Evolutionary conservation across 2,888 invertebrate species (phyloP), one percentile per base, ranked within the genome.

Genomic region (Chrysina gloriosa): DNA sequence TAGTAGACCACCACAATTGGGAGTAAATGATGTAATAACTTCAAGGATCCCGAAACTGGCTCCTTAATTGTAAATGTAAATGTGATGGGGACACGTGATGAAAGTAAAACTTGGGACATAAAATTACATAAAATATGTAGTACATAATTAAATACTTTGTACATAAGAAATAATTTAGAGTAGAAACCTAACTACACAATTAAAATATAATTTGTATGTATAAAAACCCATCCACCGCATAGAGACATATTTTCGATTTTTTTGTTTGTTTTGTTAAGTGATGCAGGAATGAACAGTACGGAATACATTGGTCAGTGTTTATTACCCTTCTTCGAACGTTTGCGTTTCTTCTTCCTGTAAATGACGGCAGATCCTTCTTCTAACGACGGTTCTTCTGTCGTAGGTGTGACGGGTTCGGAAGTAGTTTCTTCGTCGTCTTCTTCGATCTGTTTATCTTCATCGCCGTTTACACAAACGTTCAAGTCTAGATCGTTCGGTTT

Each of bases 251-350:
- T 63, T 64, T 50, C 39, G 25, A 39, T 65, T 42, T 54, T 14
- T 65, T 50, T 39, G 52, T 65, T 45, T 45, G 19, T 45, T 54
- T 65, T 54, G 9, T 29, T 23, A 29, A 52, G 36, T 45, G 63
- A 47, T 48, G 39, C 21, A 63, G 63, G 63, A 63, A 58, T 58
- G 58, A 39, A 39, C 58, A 58, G 39, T 58, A 58, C 58, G 58
- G 58, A 58, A 58, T 58, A 52, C 14, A 47, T 58, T 47, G 23
- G 34, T 67, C 61, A 67, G 61, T 67, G 85, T 75, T 86, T 86
- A n/a, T n/a, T n/a, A 66, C 85, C 85, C 72, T 84, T 86, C 74
- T 86, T 87, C 39, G 85, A 84, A 47, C 82, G 84, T 79, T 86
- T 86, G 74, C 85, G 83, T 72, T 84, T 84, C 74, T 85, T 86